Base-by-base conservation (phyloP, 2,888 invertebrate genomes). In the Platynereis dumerilii region DNA sequence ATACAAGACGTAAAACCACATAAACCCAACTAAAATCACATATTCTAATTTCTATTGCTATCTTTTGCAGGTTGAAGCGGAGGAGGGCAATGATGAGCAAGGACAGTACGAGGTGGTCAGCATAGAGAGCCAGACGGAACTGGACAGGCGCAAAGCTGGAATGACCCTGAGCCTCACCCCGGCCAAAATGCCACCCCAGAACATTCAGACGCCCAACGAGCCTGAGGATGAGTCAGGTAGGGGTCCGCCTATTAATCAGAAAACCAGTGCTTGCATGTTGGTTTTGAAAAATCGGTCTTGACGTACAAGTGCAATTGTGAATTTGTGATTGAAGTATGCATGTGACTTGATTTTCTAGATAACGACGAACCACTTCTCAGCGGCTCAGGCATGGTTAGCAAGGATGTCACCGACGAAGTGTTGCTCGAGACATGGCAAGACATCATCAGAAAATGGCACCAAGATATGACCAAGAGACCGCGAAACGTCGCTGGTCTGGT, bases 371-470 rank as follows among this genome's bases (percentile, higher is more conserved):
- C 97, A 0, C 86, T 98, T 69, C 87, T 97, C n/a, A 97, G 96
- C 84, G 99, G 99, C 0, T 97, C 96, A 2, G 99, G 99, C 0
- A 90, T 92, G 78, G 98, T 99, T 0, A 95, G 95, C 0, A 96
- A 96, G 83, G 97, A 98, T 78, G 96, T 97, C 80, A 91, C 93
- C 0, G 94, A 93, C 80, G 93, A 92, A 74, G 93, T 96, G 57
- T 74, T 83, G 42, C 87, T 99, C 55, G 92, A 92, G 62, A 92
- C 91, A 75, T 99, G 98, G 98, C 91, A 91, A 61, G 94, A 96
- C 80, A 92, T 95, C 15, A 74, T 86, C 58, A 77, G 75, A 28
- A 77, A 78, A 54, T 84, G 83, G 83, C 81, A 83, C 60, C 78
- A 79, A 66, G 83, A 84, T 66, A 76, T 85, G 15, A 68, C 80